A percentile compares a stretch with the other conserved stretches of the same genome.
These are phyloP conservation scores for Acanthopagrus latus DNA, from an alignment of 2,797 vertebrate species.

Conservation along the genomic window DNA sequence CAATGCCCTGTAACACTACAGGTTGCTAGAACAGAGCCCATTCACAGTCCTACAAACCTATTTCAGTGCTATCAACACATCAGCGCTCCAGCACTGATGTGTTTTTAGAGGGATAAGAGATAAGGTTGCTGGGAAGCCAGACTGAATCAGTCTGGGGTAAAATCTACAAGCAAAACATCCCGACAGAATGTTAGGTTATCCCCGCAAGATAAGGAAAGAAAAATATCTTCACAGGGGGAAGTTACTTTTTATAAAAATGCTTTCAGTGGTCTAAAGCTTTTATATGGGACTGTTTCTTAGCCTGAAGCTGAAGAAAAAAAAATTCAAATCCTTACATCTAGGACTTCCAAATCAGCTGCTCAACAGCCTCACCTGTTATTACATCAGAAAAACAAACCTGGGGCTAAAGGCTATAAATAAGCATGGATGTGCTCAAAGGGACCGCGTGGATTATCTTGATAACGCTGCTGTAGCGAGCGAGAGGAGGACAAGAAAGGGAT, in stretches of 20 bases:
- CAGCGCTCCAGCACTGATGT: slow-evolving; percentile 39
- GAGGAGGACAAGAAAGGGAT: not conserved
- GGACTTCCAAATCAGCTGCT: not conserved
- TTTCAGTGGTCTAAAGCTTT: not conserved
- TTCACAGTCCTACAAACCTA: slow-evolving; percentile 46
- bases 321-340: not conserved
- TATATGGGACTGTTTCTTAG: not conserved
- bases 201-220: not conserved
- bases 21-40: slow-evolving; percentile 43
- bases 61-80: slow-evolving; percentile 53
- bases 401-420: not conserved
- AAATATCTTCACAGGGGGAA: not conserved
- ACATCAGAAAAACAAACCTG: not conserved
- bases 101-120: slow-evolving; percentile 48
- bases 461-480: not conserved
- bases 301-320: not conserved
- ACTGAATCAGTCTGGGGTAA: slow-evolving; percentile 25
- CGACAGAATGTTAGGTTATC: not conserved
- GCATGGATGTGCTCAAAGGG: not conserved
- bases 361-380: not conserved
- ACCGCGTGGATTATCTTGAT: not conserved
- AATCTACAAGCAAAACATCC: slow-evolving; percentile 25
- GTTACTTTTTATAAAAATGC: slow-evolving; percentile 5
- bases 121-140: slow-evolving; percentile 13
- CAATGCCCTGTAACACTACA: slow-evolving; percentile 41